Conservation (phyloP, 2,888 invertebrate genomes). For the Eurois occulta region DNA sequence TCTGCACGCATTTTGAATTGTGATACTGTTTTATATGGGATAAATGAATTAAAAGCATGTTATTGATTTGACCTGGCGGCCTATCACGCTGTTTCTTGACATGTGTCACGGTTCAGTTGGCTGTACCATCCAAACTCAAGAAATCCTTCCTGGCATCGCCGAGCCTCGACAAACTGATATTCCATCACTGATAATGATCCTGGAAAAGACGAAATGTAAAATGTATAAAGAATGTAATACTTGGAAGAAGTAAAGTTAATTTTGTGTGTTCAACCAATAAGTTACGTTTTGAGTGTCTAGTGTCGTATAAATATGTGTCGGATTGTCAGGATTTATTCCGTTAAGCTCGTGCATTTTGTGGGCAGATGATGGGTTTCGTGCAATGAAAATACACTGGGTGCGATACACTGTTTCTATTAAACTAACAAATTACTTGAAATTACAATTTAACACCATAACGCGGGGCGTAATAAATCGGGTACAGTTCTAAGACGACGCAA, state of each 20-base stretch:
- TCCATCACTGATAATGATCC: background rate
- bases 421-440: too few species aligned
- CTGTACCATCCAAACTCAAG: background rate
- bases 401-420: too few species aligned
- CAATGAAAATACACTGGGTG: too few species aligned
- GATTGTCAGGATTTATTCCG: too few species aligned
- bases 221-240: background rate
- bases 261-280: background rate
- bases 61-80: conserved; percentile 15
- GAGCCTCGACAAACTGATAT: background rate
- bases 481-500: too few species aligned
- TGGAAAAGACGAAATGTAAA: too few species aligned
- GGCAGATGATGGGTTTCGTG: too few species aligned
- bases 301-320: too few species aligned
- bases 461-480: too few species aligned
- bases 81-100: background rate
- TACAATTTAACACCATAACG: too few species aligned
- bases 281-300: background rate
- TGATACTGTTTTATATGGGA: conserved; percentile 31
- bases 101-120: background rate
- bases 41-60: conserved; percentile 2
- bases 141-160: background rate
- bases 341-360: too few species aligned
- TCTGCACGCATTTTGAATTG: conserved; percentile 59
- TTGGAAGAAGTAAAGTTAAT: background rate